phyloP scores from a whole-genome alignment of 2,797 vertebrate genomes.

The Synanceia verrucosa region DNA sequence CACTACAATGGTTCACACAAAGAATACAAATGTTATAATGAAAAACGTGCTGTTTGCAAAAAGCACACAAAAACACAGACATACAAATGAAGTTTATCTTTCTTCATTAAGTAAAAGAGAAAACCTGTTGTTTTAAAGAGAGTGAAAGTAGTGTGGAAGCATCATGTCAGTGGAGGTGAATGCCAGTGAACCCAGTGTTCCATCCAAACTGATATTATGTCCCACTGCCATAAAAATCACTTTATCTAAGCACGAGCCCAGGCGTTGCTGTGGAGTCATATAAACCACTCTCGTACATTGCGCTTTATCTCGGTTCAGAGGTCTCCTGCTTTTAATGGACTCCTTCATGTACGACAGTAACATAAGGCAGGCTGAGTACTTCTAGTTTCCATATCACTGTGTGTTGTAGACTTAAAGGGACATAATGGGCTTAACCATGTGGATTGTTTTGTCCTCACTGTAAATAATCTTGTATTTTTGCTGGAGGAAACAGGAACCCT shows the following conservation, averaged over 20 bases:
- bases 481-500: not conserved
- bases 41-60: not conserved
- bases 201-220: conserved; percentile 81
- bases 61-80: not conserved
- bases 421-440: not conserved
- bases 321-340: conserved; percentile 74
- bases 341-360: conserved; percentile 51
- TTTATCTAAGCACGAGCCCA: conserved; percentile 91
- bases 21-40: not conserved
- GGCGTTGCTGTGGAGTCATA: conserved; percentile 88
- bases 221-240: conserved; percentile 87
- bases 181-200: conserved; percentile 86
- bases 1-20: not conserved
- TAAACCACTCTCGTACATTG: conserved; percentile 89
- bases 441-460: not conserved
- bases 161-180: conserved; percentile 53
- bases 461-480: not conserved
- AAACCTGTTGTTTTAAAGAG: not conserved
- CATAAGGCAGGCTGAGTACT: conserved; percentile 20
- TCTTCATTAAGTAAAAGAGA: not conserved
- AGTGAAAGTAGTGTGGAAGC: conserved; percentile 4
- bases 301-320: conserved; percentile 83
- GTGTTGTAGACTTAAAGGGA: not conserved
- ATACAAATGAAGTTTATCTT: not conserved
- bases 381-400: conserved; percentile 2